Evolutionary conservation across 1,140 invertebrate genomes (phyloP), one percentile per base, ranked within the genome.

Genomic region (Danaus melanippus): DNA sequence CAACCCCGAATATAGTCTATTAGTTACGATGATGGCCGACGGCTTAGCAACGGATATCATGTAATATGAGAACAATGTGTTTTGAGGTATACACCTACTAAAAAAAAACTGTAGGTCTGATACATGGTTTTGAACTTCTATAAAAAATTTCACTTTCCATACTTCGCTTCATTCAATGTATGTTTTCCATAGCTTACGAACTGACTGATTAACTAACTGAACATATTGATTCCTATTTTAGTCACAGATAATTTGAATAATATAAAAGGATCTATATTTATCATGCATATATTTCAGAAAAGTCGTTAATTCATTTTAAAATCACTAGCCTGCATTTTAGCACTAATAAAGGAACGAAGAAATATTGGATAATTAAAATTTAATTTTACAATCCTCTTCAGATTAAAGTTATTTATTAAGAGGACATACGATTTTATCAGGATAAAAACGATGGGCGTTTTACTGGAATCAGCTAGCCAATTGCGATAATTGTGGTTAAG

Each of bases 401-500:
- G 41, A 57, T 51, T 46, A 57, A 57, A 51, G 41, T 51, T 57
- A 44, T 15, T 49, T 46, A 57, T 57, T 57, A 57, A 44, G 39
- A 55, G 47, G 51, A 60, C 50, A 56, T 21, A 7, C 49, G 44
- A 41, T 21, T 51, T 45, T 49, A 56, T 52, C 45, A 44, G 44
- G 50, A 59, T 58, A 54, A 54, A 61, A 62, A 62, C 68, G 69
- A 81, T 79, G 83, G 80, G 79, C 80, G 80, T 79, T 76, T 76
- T 74, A 72, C 64, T 67, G 71, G 76, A 74, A 72, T 74, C 75
- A 77, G 74, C 76, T 72, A 80, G 78, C 83, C 83, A 86, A 83
- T 86, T 84, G 79, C 75, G 67, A 76, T 84, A 86, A 86, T 86
- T 86, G 79, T 71, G 64, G 56, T 67, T 71, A 70, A 73, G 78